Evolutionary conservation across 92 coral and sea anemone species (phyloP).

Genomic region (Phymanthus crucifer): DNA sequence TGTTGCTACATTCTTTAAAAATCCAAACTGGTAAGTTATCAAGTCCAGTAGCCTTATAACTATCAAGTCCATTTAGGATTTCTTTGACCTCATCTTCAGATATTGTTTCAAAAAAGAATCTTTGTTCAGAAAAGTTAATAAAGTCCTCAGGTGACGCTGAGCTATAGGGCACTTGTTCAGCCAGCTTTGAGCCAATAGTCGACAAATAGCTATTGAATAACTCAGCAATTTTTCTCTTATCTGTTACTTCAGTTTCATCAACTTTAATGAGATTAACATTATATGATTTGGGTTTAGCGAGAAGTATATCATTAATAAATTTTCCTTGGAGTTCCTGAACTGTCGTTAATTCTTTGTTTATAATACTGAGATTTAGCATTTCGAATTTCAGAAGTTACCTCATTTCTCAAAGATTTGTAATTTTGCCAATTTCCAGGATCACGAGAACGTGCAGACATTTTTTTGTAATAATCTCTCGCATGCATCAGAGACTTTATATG

Average conservation of each 20-base stretch:
- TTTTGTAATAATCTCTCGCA: slow-evolving; percentile 12
- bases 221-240: slow-evolving; percentile 14
- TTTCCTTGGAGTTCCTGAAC: slow-evolving; percentile 16
- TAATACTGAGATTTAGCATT: slow-evolving; percentile 7
- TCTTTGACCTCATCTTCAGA: not conserved
- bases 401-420: slow-evolving; percentile 11
- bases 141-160: slow-evolving; percentile 14
- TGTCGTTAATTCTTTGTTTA: not conserved
- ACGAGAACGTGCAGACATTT: not conserved
- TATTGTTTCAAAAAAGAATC: slow-evolving; percentile 1
- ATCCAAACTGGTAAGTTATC: not conserved
- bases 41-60: not conserved
- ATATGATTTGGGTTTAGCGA: slow-evolving; percentile 4
- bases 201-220: slow-evolving; percentile 12
- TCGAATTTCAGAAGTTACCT: slow-evolving; percentile 1
- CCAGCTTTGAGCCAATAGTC: slow-evolving; percentile 10
- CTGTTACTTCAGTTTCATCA: slow-evolving; percentile 1
- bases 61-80: not conserved
- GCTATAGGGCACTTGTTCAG: not conserved
- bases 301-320: not conserved
- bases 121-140: not conserved
- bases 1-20: not conserved
- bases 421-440: slow-evolving; percentile 1
- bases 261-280: slow-evolving; percentile 14
- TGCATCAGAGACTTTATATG: slow-evolving; percentile 8